Base-by-base conservation (phyloP, 2,888 invertebrate species). In the Nematopogon swammerdamellus region DNA sequence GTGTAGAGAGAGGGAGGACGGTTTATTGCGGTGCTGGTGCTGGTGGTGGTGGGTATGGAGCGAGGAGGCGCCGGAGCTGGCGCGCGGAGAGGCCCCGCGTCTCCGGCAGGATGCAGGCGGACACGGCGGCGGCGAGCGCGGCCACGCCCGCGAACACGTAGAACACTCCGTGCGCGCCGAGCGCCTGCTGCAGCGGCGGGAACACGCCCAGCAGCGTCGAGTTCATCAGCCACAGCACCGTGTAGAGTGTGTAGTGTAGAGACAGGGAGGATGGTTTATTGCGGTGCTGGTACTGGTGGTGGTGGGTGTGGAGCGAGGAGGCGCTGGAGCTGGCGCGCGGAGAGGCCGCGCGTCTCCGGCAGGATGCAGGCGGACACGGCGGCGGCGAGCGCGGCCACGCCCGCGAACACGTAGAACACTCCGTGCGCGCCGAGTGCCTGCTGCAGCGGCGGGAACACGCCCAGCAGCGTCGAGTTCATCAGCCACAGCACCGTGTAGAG, bases 321-420 rank as follows among this genome's bases (percentile, higher is more conserved):
- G n/a, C n/a, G n/a, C 42, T 68, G 57, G 11, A 72, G 62, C 3
- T 55, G 55, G 50, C 68, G 62, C 10, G 67, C 53, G 1, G 64
- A 60, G 18, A 64, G 57, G 1, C 63, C 63, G 49, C 65, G 67
- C 0, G 76, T 75, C 54, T 76, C 75, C 14, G 68, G 70, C 45
- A 72, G 61, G 10, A 59, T 54, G 2, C 68, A 56, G 29, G 60
- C 56, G 0, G 65, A 52, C 19, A 65, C 49, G 0, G 64, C n/a
- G 1, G 63, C 60, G 1, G 63, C 54, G 0, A 60, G 2, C 0
- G 59, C 50, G 19, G 65, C 60, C 0, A 65, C 58, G 1, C 51
- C 18, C 2, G 66, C 56, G 50, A 68, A 73, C 5, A 65, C 14
- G 48, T 68, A 61, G 55, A 73, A 74, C 2, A 65, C 63, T 1